phyloP scores from a whole-genome alignment of 2,888 invertebrate genomes.

The Petrolisthes manimaculis region DNA sequence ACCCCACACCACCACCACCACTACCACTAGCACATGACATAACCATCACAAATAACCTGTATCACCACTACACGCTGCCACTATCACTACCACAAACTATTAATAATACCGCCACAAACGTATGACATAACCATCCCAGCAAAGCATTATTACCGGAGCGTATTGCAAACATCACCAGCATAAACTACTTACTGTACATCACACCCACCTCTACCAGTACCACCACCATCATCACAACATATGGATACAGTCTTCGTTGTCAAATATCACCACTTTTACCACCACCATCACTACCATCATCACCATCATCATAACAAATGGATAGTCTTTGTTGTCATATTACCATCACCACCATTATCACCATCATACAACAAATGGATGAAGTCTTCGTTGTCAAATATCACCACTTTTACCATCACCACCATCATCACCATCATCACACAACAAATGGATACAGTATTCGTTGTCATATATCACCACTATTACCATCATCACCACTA shows the following conservation, averaged over 20 bases:
- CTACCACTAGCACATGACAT: neutral
- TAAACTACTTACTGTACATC: neutral
- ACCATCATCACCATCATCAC: neutral
- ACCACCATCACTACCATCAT: neutral
- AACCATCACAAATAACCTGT: neutral
- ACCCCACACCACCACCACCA: neutral
- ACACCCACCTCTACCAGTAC: neutral
- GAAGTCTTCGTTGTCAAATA: neutral
- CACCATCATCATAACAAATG: neutral
- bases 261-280: neutral
- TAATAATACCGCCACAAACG: neutral
- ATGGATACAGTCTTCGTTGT: neutral
- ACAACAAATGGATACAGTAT: neutral
- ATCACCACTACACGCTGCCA: constrained; percentile 2
- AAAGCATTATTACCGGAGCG: neutral
- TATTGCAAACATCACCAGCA: neutral
- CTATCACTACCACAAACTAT: neutral
- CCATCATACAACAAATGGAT: neutral
- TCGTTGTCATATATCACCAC: neutral
- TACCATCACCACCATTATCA: neutral
- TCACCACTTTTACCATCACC: neutral
- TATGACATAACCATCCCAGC: neutral
- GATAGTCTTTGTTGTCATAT: neutral
- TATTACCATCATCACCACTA: neutral
- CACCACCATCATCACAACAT: neutral